A percentile compares a stretch with the other conserved stretches of the same genome.
Evolutionary conservation across 2,113 vertebrate species (phyloP).

Genomic region (Mionectes macconnelli): DNA sequence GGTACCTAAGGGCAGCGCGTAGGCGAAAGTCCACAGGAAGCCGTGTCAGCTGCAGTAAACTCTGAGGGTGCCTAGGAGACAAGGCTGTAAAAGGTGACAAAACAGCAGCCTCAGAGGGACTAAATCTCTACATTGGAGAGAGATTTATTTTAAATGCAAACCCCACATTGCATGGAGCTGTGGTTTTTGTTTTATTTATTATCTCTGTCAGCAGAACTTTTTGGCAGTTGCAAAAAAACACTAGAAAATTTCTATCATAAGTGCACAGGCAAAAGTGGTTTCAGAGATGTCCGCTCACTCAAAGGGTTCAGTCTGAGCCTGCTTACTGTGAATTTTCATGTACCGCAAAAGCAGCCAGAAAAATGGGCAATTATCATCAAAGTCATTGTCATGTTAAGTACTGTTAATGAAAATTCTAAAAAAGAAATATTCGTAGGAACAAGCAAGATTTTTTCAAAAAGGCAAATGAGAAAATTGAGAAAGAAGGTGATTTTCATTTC

Average conservation of each 20-base stretch:
- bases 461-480: neutral
- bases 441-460: neutral
- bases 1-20: neutral
- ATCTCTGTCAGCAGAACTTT: neutral
- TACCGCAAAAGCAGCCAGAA: neutral
- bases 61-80: constrained; percentile 48
- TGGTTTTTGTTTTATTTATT: neutral
- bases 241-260: neutral
- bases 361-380: neutral
- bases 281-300: neutral
- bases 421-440: neutral
- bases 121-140: neutral
- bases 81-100: constrained; percentile 37
- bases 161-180: neutral
- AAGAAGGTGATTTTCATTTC: constrained; percentile 23
- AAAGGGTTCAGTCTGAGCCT: neutral
- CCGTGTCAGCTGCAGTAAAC: constrained; percentile 20
- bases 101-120: neutral
- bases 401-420: neutral
- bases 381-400: neutral
- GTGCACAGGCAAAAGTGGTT: neutral
- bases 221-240: neutral
- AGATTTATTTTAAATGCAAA: neutral
- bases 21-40: constrained; percentile 53
- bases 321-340: neutral